These are phyloP conservation scores for Melanotaenia maccullochi DNA, from an alignment of 2,797 vertebrate genomes.

Conservation along the genomic window DNA sequence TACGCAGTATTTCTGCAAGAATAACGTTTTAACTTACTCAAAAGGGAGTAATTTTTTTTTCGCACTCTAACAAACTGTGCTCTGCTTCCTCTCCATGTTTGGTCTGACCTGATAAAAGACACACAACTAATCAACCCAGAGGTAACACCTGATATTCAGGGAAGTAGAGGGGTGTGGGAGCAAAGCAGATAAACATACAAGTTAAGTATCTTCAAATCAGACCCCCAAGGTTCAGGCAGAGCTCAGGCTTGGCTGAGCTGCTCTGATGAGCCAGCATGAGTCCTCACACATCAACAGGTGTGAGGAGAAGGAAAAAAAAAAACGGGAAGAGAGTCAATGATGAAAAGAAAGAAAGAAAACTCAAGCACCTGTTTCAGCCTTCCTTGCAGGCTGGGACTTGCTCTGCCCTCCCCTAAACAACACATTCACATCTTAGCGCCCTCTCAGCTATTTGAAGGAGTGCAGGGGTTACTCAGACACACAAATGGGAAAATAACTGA, in stretches of 20 bases:
- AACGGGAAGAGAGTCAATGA: conserved; percentile 45
- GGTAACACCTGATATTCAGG: conserved; percentile 58
- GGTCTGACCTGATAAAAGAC: conserved; percentile 47
- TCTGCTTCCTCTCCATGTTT: conserved; percentile 8
- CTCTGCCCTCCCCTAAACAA: conserved; percentile 53
- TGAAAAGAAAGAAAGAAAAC: conserved; percentile 60
- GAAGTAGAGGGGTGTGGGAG: conserved; percentile 10
- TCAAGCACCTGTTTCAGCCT: conserved; percentile 75
- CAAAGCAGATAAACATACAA: conserved; percentile 49
- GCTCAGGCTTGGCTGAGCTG: conserved; percentile 33
- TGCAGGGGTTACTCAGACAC: conserved; percentile 22
- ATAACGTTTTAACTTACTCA: neutral
- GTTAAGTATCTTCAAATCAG: conserved; percentile 56
- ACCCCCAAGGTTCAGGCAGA: conserved; percentile 32
- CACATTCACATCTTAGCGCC: conserved; percentile 48
- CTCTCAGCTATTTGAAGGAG: conserved; percentile 63
- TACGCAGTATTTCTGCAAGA: neutral
- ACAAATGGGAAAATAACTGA: conserved; percentile 13
- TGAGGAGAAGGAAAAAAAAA: conserved; percentile 47
- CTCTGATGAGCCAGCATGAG: conserved; percentile 56
- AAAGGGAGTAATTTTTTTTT: conserved; percentile 1
- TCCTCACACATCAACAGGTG: conserved; percentile 75
- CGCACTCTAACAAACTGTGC: neutral
- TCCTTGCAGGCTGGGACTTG: conserved; percentile 62
- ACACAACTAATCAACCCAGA: conserved; percentile 54